Evolutionary conservation across 2,888 invertebrate genomes (phyloP).

Genomic region (Neoitamus cyanurus): DNA sequence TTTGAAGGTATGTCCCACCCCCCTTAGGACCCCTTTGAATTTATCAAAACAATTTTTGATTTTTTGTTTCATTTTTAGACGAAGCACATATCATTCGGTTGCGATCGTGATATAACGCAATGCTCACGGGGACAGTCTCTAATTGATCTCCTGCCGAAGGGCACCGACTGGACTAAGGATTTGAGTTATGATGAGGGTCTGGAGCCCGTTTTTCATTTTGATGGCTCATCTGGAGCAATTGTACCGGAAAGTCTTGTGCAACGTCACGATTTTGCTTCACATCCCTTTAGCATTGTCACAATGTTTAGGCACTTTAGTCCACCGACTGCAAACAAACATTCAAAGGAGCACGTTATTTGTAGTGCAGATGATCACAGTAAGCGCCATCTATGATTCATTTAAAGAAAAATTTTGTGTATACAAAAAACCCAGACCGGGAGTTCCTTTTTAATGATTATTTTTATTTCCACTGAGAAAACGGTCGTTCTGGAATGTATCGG

Average conservation of each 20-base stretch:
- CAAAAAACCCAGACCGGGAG: too few relatives aligned
- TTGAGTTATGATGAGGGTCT: slow-evolving; percentile 86
- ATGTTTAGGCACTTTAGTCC: slow-evolving; percentile 92
- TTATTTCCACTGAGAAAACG: too few relatives aligned
- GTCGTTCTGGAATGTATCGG: too few relatives aligned
- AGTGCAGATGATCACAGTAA: slow-evolving; percentile 97
- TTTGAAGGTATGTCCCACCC: too few relatives aligned
- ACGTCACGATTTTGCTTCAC: slow-evolving; percentile 72
- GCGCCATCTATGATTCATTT: too few relatives aligned
- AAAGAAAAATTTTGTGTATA: too few relatives aligned
- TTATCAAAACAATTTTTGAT: background rate
- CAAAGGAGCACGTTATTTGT: slow-evolving; percentile 96
- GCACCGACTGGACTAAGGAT: slow-evolving; percentile 84
- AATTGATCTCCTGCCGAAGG: slow-evolving; percentile 65
- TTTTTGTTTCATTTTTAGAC: slow-evolving; percentile 57
- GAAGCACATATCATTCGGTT: slow-evolving; percentile 91
- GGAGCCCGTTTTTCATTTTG: slow-evolving; percentile 95
- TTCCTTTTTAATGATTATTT: background rate
- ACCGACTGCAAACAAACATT: slow-evolving; percentile 85
- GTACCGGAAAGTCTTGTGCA: slow-evolving; percentile 84
- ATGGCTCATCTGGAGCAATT: slow-evolving; percentile 90
- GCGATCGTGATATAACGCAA: slow-evolving; percentile 81
- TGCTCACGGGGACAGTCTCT: slow-evolving; percentile 60
- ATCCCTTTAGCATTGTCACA: slow-evolving; percentile 89
- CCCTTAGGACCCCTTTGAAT: too few relatives aligned